These are phyloP conservation scores for Sebastes iracundus DNA, from an alignment of 2,797 vertebrate genomes.

Conservation along the genomic window DNA sequence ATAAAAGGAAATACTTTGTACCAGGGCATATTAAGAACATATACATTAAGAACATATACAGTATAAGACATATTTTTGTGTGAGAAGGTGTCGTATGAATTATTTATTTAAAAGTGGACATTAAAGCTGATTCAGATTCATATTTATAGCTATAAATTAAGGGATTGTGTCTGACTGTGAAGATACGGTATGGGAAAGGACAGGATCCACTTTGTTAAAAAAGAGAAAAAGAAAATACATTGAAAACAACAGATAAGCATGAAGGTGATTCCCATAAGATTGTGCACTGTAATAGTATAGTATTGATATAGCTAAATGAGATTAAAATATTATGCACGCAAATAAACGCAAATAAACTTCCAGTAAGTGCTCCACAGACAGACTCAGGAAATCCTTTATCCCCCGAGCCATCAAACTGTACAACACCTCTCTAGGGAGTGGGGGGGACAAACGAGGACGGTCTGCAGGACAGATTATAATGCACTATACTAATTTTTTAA, in stretches of 20 bases:
- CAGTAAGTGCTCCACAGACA: not conserved
- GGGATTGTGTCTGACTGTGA: not conserved
- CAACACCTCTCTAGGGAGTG: no score
- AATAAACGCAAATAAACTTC: not conserved
- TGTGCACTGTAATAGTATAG: not conserved
- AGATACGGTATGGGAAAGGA: not conserved
- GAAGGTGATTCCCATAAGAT: not conserved
- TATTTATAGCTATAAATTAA: not conserved
- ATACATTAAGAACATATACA: no score
- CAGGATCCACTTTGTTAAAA: not conserved
- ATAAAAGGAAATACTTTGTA: no score
- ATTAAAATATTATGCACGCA: not conserved
- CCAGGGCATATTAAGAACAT: no score
- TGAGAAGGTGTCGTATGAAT: no score
- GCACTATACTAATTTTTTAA: rapidly evolving
- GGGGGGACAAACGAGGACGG: no score
- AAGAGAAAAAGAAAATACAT: not conserved
- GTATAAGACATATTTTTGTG: no score
- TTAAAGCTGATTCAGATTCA: not conserved
- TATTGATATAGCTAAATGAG: not conserved
- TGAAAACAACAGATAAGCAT: not conserved
- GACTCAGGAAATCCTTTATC: no score
- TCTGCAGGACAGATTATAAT: no score
- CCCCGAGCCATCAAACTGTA: no score
- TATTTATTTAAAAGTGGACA: not conserved